Conservation (phyloP, 2,797 vertebrate genomes). For the Xenopus petersii region DNA sequence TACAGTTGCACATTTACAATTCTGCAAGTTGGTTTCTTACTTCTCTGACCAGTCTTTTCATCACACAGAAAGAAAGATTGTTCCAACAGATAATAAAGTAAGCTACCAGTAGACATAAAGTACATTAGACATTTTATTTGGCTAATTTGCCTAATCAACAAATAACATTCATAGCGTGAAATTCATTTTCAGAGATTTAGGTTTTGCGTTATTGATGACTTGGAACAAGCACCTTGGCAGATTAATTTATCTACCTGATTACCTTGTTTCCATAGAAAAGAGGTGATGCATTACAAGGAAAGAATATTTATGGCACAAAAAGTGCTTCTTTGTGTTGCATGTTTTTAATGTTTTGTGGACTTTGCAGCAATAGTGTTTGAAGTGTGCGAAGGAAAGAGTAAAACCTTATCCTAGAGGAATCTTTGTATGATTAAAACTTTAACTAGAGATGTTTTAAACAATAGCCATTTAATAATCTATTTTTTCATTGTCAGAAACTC, state of each 20-base stretch:
- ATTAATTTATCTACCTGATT: conserved; percentile 19
- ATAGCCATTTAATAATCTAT: too few species aligned
- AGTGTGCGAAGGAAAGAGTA: too few species aligned
- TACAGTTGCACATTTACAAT: conserved; percentile 17
- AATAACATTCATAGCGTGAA: conserved; percentile 23
- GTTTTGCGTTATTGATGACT: conserved; percentile 24
- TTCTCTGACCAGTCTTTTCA: conserved; percentile 7
- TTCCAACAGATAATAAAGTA: conserved; percentile 2
- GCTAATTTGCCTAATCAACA: conserved; percentile 18
- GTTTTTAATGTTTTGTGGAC: too few species aligned
- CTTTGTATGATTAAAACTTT: too few species aligned
- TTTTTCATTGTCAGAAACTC: too few species aligned
- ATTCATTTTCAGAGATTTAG: conserved; percentile 24
- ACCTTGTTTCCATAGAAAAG: conserved; percentile 14
- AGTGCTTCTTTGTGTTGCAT: too few species aligned
- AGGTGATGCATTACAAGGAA: conserved; percentile 1
- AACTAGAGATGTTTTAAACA: too few species aligned
- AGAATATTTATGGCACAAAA: background rate
- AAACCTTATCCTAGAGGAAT: too few species aligned
- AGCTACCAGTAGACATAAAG: conserved; percentile 1
- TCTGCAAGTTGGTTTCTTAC: conserved; percentile 12
- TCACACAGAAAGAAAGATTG: conserved; percentile 14
- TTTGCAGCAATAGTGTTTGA: too few species aligned
- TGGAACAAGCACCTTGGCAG: background rate
- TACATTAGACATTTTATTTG: conserved; percentile 25